Percentiles rank a stretch among this genome's conserved stretches.
phyloP scores from a whole-genome alignment of 2,797 vertebrate genomes.

The Martes flavigula region DNA sequence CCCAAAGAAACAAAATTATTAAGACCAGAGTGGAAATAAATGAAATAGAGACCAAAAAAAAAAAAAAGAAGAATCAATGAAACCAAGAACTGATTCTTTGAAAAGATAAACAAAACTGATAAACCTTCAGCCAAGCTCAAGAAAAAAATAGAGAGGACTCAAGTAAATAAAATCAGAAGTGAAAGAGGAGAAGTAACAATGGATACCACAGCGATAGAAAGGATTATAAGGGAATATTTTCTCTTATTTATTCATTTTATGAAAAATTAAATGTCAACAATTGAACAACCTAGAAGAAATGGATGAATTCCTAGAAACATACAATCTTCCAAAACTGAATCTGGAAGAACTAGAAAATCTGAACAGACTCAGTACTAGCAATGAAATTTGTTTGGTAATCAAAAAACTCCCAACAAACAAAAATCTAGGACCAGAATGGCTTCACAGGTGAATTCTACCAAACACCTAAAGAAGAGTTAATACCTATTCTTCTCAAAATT shows the following conservation, averaged over 20 bases:
- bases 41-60: background rate
- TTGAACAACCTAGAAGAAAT: background rate
- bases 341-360: background rate
- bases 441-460: background rate
- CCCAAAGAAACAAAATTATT: background rate
- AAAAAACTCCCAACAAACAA: background rate
- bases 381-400: background rate
- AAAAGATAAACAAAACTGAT: background rate
- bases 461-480: background rate
- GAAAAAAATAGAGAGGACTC: background rate
- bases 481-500: background rate
- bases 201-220: background rate
- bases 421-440: background rate
- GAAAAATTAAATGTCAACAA: background rate
- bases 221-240: background rate
- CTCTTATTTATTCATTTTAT: too few relatives aligned
- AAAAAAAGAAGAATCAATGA: background rate
- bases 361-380: background rate
- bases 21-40: background rate
- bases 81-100: background rate
- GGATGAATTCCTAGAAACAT: background rate
- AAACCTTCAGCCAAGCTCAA: background rate
- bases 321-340: background rate
- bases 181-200: background rate
- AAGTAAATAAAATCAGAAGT: background rate